Evolutionary conservation across 2,113 vertebrate species (phyloP).

Genomic region (Nipponia nippon): DNA sequence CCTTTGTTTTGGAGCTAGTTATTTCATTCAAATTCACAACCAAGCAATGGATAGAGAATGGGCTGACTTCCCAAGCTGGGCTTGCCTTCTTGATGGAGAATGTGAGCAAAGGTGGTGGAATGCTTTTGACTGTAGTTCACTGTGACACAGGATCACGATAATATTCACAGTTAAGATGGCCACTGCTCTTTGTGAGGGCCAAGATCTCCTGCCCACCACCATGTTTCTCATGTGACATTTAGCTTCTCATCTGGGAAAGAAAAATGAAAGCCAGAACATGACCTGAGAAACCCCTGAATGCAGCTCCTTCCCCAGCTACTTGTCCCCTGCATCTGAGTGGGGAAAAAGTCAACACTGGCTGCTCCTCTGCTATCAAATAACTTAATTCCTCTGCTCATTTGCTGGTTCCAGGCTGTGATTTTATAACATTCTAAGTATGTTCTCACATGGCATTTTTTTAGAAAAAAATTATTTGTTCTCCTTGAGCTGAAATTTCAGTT

Average conservation of each 20-base stretch:
- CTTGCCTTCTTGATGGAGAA: not conserved
- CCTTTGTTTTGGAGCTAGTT: not conserved
- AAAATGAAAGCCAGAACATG: not conserved
- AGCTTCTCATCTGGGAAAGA: not conserved
- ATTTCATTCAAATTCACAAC: not conserved
- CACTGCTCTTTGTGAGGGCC: not conserved
- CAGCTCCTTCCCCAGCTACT: not conserved
- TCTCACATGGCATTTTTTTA: not conserved
- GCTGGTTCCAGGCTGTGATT: not conserved
- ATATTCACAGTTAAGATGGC: not conserved
- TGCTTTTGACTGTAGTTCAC: not conserved
- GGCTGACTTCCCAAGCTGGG: not conserved
- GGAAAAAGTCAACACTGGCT: not conserved
- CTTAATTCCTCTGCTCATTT: not conserved
- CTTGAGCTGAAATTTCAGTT: not conserved
- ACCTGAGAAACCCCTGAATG: not conserved
- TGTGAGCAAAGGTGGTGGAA: not conserved
- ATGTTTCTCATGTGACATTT: not conserved
- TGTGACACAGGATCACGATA: not conserved
- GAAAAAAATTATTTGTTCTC: not conserved
- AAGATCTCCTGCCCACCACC: not conserved
- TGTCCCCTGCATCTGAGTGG: not conserved
- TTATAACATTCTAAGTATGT: not conserved
- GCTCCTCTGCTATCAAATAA: not conserved
- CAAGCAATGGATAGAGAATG: not conserved